These are phyloP conservation scores for Petrocephalus sullivani DNA, from an alignment of 2,797 vertebrate genomes.

Conservation along the genomic window DNA sequence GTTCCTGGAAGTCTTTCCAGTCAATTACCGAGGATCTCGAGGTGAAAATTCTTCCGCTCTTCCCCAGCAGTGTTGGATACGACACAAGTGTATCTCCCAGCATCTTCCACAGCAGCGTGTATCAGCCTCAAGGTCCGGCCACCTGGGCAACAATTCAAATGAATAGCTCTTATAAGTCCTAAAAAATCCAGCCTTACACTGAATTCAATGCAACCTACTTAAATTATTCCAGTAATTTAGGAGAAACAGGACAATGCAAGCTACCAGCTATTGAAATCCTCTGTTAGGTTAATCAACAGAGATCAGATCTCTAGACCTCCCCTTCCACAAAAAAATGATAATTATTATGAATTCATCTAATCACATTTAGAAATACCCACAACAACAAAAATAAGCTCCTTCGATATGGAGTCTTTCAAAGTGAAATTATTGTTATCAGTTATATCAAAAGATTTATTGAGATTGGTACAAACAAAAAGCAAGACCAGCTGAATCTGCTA, in stretches of 20 bases:
- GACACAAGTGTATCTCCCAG: conserved; percentile 80
- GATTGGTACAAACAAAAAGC: neutral
- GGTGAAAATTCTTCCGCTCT: conserved; percentile 75
- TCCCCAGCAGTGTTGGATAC: conserved; percentile 83
- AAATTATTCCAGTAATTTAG: neutral
- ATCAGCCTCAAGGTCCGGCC: conserved; percentile 77
- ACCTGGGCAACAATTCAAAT: conserved; percentile 54
- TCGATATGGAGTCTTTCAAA: neutral
- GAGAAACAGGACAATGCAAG: conserved; percentile 14
- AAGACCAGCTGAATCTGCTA: neutral
- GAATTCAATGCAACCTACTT: neutral
- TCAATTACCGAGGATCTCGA: conserved; percentile 78
- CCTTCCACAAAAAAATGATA: conserved; percentile 18
- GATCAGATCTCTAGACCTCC: conserved; percentile 29
- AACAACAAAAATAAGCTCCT: neutral
- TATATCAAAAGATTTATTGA: neutral
- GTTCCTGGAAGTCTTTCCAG: neutral
- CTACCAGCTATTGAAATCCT: conserved; percentile 45
- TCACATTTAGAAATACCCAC: conserved; percentile 24
- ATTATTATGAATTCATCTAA: conserved; percentile 13
- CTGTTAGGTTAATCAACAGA: conserved; percentile 26
- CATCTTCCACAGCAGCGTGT: conserved; percentile 64
- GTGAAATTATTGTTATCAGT: neutral
- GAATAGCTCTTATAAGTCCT: neutral
- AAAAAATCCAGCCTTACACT: neutral